Conservation (phyloP, 2,113 vertebrate species). For the Theristicus caerulescens region DNA sequence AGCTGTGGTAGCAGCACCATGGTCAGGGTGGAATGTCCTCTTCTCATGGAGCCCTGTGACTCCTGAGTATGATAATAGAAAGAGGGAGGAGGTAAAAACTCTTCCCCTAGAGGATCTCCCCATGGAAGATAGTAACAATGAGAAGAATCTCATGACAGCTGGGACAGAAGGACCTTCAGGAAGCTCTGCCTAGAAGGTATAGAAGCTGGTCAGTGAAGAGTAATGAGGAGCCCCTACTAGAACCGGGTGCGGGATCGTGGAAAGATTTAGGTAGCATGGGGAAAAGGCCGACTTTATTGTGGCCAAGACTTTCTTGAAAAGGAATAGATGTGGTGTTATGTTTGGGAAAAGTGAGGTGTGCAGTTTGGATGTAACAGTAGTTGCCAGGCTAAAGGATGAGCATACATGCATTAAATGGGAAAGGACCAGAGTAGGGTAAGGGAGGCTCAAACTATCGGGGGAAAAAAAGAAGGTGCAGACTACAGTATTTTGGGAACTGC, state of each 20-base stretch:
- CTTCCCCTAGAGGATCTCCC: not conserved
- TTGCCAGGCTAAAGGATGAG: not conserved
- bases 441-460: not conserved
- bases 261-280: not conserved
- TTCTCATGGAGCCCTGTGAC: not conserved
- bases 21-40: not conserved
- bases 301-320: not conserved
- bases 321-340: not conserved
- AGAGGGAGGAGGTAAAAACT: not conserved
- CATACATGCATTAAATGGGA: not conserved
- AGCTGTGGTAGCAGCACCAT: not conserved
- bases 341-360: not conserved
- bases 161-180: not conserved
- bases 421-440: not conserved
- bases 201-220: not conserved
- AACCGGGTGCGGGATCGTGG: not conserved
- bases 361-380: not conserved
- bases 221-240: not conserved
- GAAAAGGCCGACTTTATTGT: not conserved
- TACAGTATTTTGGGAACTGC: not conserved
- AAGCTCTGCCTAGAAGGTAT: not conserved
- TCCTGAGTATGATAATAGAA: not conserved
- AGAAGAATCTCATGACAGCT: not conserved
- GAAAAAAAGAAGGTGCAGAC: not conserved
- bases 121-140: not conserved